Evolutionary conservation across 2,113 vertebrate genomes (phyloP), one percentile per base, ranked within the genome.

Genomic region (Carettochelys insculpta): DNA sequence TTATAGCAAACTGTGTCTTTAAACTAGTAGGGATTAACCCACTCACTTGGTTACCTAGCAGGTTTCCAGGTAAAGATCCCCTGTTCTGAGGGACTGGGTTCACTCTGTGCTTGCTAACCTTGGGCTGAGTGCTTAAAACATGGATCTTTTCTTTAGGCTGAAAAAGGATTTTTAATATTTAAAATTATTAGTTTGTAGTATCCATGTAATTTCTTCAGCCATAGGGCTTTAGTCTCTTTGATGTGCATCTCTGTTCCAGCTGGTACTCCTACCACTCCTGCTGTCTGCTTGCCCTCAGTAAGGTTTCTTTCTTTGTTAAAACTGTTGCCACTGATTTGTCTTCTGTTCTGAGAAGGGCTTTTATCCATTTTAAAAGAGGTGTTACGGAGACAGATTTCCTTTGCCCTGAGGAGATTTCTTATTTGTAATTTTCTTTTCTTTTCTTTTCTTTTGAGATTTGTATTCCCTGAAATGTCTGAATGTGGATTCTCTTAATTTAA

Each of bases 131-230:
- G 94, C 92, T 97, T 91, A 85, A 84, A 97, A 95, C 77, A 0
- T 95, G 93, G 80, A 58, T 93, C 96, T 97, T 96, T 96, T 97
- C 85, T 97, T 95, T 92, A 94, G 88, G 93, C 94, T 96, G 92
- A 95, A 95, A 97, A 97, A 96, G 97, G 79, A 83, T 94, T 97
- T 97, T 98, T 97, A 97, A 97, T 98, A 97, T 98, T 98, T 97
- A 97, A 98, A 97, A 97, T 95, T 97, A 97, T 97, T 98, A 96
- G 95, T 97, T 97, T 98, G 97, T 94, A 43, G 94, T 94, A 97
- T 93, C 95, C 90, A 87, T 97, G 95, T 97, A 97, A 97, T 98
- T 97, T 97, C 94, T 97, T 95, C 94, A 97, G 96, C 97, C 94
- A 96, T 95, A 97, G 96, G 96, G 96, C 95, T 98, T 97, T 94